Base-by-base conservation (phyloP, 2,888 invertebrate species). In the Acrobasis repandana region DNA sequence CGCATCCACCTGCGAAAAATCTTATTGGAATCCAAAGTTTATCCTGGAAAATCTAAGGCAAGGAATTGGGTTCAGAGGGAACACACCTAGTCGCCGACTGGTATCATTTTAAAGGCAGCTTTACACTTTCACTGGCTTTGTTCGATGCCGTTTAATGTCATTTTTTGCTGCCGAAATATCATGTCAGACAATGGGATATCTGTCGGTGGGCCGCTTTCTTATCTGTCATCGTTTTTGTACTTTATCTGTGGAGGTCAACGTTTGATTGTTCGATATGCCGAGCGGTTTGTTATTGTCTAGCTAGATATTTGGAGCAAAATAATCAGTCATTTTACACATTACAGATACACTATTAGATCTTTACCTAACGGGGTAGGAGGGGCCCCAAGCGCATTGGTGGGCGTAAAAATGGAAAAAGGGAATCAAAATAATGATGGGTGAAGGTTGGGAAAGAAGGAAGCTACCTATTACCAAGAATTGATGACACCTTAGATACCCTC, bases 101-200 rank as follows among this genome's bases (percentile, higher is more conserved):
- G 43, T 61, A 61, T 57, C 52, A 46, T 58, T 62, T 50, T 63
- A 34, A 57, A 34, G 38, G 49, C 58, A 71, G 73, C 48, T 47
- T 58, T 79, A 74, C 77, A 84, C 89, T 88, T 88, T 88, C 88
- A 78, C 88, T 85, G 75, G 82, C 80, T 85, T 88, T 88, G 88
- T 88, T 85, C 75, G 72, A 56, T 56, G 62, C 65, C 66, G 61
- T 73, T 79, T 77, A 76, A 79, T 74, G 76, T 75, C 76, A 79
- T 69, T 85, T 85, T 88, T 85, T 83, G 75, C 72, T 70, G 73
- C 71, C 76, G 74, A 79, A 78, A 81, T 83, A 80, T 79, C 80
- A 74, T 78, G 80, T 83, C 81, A 76, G 77, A 75, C 75, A 76
- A 75, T 78, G 74, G 74, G 73, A 71, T 75, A 79, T 80, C 79